Base-by-base conservation (phyloP, 2,113 vertebrate genomes). In the Callionymus lyra region DNA sequence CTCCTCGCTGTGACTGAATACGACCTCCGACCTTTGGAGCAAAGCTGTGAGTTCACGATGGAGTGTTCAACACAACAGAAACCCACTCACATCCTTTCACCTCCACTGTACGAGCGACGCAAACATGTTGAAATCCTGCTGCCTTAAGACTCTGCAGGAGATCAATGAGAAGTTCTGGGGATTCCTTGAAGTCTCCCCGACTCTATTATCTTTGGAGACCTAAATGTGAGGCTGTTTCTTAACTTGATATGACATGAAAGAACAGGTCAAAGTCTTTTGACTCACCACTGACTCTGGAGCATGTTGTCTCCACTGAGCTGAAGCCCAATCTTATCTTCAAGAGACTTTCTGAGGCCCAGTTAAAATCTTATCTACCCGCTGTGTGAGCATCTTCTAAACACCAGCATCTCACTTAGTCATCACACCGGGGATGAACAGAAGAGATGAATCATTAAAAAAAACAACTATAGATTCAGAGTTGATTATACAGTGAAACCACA, bases 221-320 rank as follows among this genome's bases (percentile, higher is more conserved):
- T 53, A 36, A 44, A 51, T 40, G 51, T 18, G 45, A 6, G 56
- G 50, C 34, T 34, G 44, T 55, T 60, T 42, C 44, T 52, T 42
- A 70, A 74, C 55, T 65, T 64, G 50, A 70, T 74, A 52, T 27
- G 33, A 59, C 56, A 72, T 74, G 63, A 76, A 72, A 76, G 64
- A 31, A 47, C 49, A 70, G 53, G 55, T 66, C 52, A 51, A 60
- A 41, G 49, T 36, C 46, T 47, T 21, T 35, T 40, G 21, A 27
- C 21, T 27, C 21, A 27, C 21, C 8, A 8, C 21, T 5, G 21
- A 27, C 21, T 27, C 21, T 5, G 21, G 21, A 27, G 21, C 21
- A 8, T 8, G 4, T 8, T 4, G 21, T 27, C 21, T 27, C 8
- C 21, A 27, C 21, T n/a, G n/a, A 27, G 21, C 21, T 27, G 21